Percentiles rank a stretch among this genome's conserved stretches.
phyloP scores from a whole-genome alignment of 2,888 invertebrate species.

The Tubulanus polymorphus region DNA sequence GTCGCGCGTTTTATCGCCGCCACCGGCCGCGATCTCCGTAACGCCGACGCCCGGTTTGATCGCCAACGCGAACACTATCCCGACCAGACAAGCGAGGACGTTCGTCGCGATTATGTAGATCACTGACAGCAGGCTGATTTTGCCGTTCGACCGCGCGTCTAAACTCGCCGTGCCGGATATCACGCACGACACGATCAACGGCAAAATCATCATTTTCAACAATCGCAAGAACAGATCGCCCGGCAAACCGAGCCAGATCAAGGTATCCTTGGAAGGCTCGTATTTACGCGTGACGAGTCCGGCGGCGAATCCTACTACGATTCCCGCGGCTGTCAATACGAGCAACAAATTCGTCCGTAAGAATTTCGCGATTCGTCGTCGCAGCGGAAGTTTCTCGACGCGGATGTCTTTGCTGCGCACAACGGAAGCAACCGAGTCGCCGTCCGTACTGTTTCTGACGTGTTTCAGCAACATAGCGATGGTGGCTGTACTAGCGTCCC shows the following conservation, averaged over 20 bases:
- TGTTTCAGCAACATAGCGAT: too few species aligned
- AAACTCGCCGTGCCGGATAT: conserved; percentile 37
- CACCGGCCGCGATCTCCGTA: too few species aligned
- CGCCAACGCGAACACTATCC: conserved; percentile 24
- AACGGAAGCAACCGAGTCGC: too few species aligned
- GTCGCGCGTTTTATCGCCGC: neutral
- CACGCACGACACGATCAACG: conserved; percentile 36
- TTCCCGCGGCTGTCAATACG: conserved; percentile 21
- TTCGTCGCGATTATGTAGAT: conserved; percentile 32
- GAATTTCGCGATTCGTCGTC: neutral
- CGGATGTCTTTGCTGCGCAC: too few species aligned
- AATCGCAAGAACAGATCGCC: conserved; percentile 38
- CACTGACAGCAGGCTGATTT: conserved; percentile 33
- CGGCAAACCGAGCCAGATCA: conserved; percentile 30
- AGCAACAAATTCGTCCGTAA: conserved; percentile 18
- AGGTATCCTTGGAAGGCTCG: conserved; percentile 17
- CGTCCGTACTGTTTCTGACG: too few species aligned
- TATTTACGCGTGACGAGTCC: conserved; percentile 23
- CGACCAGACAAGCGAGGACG: conserved; percentile 27
- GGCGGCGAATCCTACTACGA: conserved; percentile 21
- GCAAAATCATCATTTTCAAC: conserved; percentile 37
- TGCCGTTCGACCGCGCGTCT: conserved; percentile 40
- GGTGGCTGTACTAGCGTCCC: too few species aligned
- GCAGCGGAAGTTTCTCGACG: too few species aligned
- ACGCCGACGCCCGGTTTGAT: conserved; percentile 44